These are phyloP conservation scores for Zapornia atra DNA, from an alignment of 2,113 vertebrate genomes.

Conservation along the genomic window DNA sequence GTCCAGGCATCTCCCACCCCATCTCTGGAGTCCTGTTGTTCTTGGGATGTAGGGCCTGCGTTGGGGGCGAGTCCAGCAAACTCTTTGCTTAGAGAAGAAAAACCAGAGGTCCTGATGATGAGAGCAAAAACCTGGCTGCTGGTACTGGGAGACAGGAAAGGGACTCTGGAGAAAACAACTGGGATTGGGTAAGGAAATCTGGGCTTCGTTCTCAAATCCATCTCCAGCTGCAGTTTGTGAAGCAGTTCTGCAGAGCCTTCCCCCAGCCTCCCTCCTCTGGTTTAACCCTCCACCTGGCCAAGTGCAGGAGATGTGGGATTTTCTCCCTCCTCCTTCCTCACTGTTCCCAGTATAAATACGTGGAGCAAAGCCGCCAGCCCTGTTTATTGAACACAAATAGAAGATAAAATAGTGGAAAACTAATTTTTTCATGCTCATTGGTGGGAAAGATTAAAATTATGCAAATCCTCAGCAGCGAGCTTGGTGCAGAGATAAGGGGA, in stretches of 20 bases:
- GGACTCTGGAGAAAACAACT: neutral
- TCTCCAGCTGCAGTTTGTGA: neutral
- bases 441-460: conserved; percentile 78
- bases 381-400: conserved; percentile 68
- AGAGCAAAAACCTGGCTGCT: neutral
- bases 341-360: neutral
- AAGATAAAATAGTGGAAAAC: conserved; percentile 71
- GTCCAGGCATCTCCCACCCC: neutral
- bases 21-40: neutral
- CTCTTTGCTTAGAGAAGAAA: neutral
- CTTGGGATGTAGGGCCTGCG: neutral
- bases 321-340: neutral
- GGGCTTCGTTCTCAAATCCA: neutral
- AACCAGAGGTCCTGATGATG: neutral
- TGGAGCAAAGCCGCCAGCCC: conserved; percentile 1
- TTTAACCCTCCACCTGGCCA: neutral
- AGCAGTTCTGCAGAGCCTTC: neutral
- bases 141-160: neutral
- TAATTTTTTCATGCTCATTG: conserved; percentile 73
- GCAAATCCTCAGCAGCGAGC: conserved; percentile 67
- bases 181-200: neutral
- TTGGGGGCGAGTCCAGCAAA: neutral
- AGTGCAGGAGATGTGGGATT: neutral
- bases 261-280: neutral
- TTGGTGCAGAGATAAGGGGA: conserved; percentile 70